Evolutionary conservation across 2,888 invertebrate species (phyloP).

Genomic region (Cryptocheilus praepositus): DNA sequence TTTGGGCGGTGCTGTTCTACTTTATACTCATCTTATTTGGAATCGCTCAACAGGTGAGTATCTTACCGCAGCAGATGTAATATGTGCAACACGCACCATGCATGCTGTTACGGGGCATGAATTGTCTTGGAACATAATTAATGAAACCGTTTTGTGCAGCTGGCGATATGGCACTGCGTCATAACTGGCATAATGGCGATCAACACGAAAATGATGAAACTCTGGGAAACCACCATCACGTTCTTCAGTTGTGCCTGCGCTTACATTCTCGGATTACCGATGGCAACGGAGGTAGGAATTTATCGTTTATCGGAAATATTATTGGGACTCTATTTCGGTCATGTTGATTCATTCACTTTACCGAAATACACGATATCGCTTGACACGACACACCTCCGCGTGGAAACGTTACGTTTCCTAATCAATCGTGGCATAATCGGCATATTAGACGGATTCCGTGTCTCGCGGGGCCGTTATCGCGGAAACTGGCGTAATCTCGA

Average conservation of each 20-base stretch:
- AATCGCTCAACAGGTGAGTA: conserved; percentile 84
- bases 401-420: too few species aligned
- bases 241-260: conserved; percentile 90
- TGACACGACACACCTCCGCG: too few species aligned
- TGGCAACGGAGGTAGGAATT: conserved; percentile 87
- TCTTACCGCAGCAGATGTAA: background rate
- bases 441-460: too few species aligned
- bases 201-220: conserved; percentile 82
- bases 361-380: too few species aligned
- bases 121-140: background rate
- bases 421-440: too few species aligned
- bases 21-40: conserved; percentile 90
- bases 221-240: conserved; percentile 89
- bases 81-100: too few species aligned
- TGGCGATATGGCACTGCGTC: conserved; percentile 94
- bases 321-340: too few species aligned
- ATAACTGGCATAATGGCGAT: conserved; percentile 89
- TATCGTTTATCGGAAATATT: background rate
- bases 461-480: conserved; percentile 34
- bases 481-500: conserved; percentile 19
- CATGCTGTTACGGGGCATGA: too few species aligned
- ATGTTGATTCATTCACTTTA: too few species aligned
- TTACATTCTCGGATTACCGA: conserved; percentile 83
- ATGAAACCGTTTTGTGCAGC: conserved; percentile 63
- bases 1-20: conserved; percentile 92